These are phyloP conservation scores for Propithecus coquereli DNA, from an alignment of 2,113 vertebrate genomes.

Conservation along the genomic window DNA sequence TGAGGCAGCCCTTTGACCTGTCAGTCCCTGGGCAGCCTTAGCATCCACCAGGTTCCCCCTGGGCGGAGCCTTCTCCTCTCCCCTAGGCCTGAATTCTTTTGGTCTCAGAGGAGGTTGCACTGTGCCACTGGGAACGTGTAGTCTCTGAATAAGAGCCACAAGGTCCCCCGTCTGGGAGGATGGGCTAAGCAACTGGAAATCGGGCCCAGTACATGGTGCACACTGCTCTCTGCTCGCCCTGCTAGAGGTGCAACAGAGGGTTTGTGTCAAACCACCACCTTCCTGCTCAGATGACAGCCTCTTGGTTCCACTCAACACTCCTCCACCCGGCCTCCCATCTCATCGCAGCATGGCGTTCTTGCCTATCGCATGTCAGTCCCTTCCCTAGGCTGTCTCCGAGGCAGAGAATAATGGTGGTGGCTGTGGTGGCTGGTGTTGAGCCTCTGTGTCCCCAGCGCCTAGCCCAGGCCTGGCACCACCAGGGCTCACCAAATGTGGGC, in stretches of 20 bases:
- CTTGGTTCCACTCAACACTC: neutral
- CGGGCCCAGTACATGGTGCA: rapidly evolving
- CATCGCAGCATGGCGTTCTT: rapidly evolving
- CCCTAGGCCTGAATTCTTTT: neutral
- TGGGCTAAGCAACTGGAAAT: neutral
- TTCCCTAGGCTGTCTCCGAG: neutral
- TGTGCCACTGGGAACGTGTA: neutral
- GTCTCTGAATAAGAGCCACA: neutral
- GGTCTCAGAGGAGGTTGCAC: rapidly evolving
- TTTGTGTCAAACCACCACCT: too few relatives aligned
- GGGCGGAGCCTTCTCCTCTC: neutral
- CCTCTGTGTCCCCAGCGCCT: neutral
- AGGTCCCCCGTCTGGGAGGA: neutral
- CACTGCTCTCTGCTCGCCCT: rapidly evolving
- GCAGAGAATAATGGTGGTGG: neutral
- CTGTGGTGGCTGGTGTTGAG: neutral
- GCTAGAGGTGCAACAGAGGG: neutral
- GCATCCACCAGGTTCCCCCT: too few relatives aligned
- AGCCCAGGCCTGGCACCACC: too few relatives aligned
- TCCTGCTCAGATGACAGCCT: neutral
- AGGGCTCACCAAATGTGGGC: neutral
- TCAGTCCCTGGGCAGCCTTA: neutral
- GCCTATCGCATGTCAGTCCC: rapidly evolving
- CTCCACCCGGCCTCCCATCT: neutral
- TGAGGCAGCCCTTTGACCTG: neutral